Base-by-base conservation (phyloP, 2,888 invertebrate genomes). In the Gasteruption jaculator region DNA sequence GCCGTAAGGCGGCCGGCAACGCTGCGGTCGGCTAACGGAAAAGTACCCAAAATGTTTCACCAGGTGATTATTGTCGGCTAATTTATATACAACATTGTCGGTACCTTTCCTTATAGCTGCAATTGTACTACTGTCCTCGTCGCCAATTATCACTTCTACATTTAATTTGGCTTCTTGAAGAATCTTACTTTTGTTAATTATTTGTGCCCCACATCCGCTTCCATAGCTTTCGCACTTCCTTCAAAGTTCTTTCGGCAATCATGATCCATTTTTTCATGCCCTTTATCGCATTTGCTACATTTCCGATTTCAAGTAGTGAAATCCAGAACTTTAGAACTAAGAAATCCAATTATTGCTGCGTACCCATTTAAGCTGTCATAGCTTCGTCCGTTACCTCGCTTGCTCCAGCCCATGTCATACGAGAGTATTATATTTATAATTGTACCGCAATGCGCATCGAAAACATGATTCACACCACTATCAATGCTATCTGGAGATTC, bases 151-250 rank as follows among this genome's bases (percentile, higher is more conserved):
- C n/a, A n/a, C n/a, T n/a, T n/a, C n/a, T n/a, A n/a, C n/a, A n/a
- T n/a, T n/a, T 3, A 53, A 14, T 24, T 38, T 39, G 26, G 22
- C 11, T 19, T 54, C 42, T 43, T 53, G 45, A 8, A 57, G 35
- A 41, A 54, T 46, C 2, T 12, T 30, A 36, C 54, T 57, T 3
- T 39, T 27, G 33, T 49, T 53, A 5, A 51, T 37, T 14, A 58
- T 18, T 27, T 18, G 6, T 46, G 52, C 4, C 50, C 57, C 4
- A 49, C 52, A 39, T 53, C 41, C 10, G 58, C 38, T 37, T 62
- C 57, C 59, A 61, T 61, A 0, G 57, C 54, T 44, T 63, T 59
- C 0, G 60, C 56, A 39, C 60, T 61, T 5, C 55, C 58, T 5
- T 24, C 7, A 27, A 56, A 58, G 34, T 60, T 60, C 31, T 43